Evolutionary conservation across 2,888 invertebrate species (phyloP).

Genomic region (Mythimna loreyi): DNA sequence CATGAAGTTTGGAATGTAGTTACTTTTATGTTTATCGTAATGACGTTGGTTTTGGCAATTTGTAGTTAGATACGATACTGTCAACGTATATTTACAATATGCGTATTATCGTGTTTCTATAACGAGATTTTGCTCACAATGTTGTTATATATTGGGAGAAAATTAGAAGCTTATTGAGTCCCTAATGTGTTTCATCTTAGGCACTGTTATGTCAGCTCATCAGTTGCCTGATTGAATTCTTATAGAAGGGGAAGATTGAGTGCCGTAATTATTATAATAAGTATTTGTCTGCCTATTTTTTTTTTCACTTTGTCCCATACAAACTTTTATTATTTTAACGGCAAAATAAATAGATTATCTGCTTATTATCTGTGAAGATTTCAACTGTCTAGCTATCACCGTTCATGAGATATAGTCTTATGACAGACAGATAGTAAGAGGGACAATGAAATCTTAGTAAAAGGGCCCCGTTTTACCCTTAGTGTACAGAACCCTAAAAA

Average conservation of each 20-base stretch:
- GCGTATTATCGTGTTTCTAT: conserved; percentile 45
- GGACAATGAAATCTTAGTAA: too few species aligned
- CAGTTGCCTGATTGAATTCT: conserved; percentile 29
- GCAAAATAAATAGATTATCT: too few species aligned
- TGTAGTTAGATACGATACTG: conserved; percentile 47
- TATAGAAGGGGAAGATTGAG: conserved; percentile 8
- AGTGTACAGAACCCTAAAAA: too few species aligned
- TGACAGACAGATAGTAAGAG: too few species aligned
- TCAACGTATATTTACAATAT: conserved; percentile 42
- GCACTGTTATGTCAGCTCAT: conserved; percentile 29
- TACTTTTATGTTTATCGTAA: conserved; percentile 52
- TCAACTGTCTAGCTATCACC: too few species aligned
- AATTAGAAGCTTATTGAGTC: conserved; percentile 40
- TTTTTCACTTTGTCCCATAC: too few species aligned
- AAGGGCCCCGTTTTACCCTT: too few species aligned
- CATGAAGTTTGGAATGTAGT: conserved; percentile 55
- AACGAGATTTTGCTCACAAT: conserved; percentile 37
- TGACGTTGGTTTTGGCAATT: conserved; percentile 48
- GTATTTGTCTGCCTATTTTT: too few species aligned
- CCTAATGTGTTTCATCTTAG: conserved; percentile 30
- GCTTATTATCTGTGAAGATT: too few species aligned
- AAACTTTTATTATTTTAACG: too few species aligned
- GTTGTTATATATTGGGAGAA: conserved; percentile 33
- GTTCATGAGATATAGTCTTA: too few species aligned
- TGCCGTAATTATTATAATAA: conserved; percentile 2